Conservation (phyloP, 2,888 invertebrate genomes). For the Pandemis cinnamomeana region DNA sequence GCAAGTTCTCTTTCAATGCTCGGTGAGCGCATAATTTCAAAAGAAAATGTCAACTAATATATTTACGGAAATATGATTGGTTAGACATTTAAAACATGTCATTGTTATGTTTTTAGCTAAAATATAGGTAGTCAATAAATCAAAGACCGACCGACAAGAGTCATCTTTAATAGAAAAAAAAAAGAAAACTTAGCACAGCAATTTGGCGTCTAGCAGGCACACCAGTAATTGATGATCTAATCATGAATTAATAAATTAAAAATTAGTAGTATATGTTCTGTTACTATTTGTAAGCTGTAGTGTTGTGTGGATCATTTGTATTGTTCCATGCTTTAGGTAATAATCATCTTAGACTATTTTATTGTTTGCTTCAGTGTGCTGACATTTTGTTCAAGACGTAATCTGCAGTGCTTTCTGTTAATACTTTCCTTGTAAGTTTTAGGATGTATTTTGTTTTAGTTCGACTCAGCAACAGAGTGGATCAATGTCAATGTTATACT, state of each 20-base stretch:
- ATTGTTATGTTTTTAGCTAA: slow-evolving; percentile 36
- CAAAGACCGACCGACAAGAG: neutral
- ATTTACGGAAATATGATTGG: neutral
- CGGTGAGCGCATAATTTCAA: neutral
- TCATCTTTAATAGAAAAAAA: neutral
- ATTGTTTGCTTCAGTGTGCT: slow-evolving; percentile 71
- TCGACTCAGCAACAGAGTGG: slow-evolving; percentile 81
- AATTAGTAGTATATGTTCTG: slow-evolving; percentile 53
- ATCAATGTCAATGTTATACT: slow-evolving; percentile 57
- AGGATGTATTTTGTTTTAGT: slow-evolving; percentile 69
- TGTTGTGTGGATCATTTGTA: slow-evolving; percentile 54
- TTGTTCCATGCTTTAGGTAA: slow-evolving; percentile 59
- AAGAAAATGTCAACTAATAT: slow-evolving; percentile 2
- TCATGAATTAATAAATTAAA: slow-evolving; percentile 52
- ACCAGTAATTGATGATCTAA: slow-evolving; percentile 63
- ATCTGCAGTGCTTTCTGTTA: slow-evolving; percentile 79
- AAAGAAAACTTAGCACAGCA: slow-evolving; percentile 39
- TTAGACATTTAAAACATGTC: slow-evolving; percentile 12
- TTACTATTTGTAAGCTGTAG: slow-evolving; percentile 50
- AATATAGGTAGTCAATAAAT: slow-evolving; percentile 41
- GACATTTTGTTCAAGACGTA: slow-evolving; percentile 71
- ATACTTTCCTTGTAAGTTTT: slow-evolving; percentile 70
- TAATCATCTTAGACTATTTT: slow-evolving; percentile 60
- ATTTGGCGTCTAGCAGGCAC: slow-evolving; percentile 58
- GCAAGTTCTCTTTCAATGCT: slow-evolving; percentile 4